Conservation (phyloP, 2,797 vertebrate genomes). For the Margarornis squamiger region DNA sequence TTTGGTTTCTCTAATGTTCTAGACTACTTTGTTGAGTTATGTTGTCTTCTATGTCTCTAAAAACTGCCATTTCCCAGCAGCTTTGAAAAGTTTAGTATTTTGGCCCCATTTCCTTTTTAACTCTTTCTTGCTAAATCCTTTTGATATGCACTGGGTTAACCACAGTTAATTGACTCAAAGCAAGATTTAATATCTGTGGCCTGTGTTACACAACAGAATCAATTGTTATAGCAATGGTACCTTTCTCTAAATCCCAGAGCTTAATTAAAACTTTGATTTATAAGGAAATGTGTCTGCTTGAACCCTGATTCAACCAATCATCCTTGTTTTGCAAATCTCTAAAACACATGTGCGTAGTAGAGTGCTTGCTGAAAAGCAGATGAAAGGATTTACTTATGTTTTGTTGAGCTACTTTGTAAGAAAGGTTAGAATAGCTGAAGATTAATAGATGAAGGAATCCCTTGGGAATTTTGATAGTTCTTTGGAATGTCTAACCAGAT, state of each 20-base stretch:
- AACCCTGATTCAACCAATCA: not conserved
- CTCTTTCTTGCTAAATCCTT: not conserved
- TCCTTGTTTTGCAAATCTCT: not conserved
- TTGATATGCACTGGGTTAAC: not conserved
- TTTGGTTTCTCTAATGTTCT: not conserved
- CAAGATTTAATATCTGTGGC: not conserved
- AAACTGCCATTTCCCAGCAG: not conserved
- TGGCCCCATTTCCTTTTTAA: not conserved
- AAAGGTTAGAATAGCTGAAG: not conserved
- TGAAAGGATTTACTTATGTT: not conserved
- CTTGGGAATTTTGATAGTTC: not conserved
- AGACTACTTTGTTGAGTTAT: not conserved
- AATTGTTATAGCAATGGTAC: not conserved
- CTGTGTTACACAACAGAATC: not conserved
- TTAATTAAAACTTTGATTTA: not conserved
- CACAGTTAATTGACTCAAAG: not conserved
- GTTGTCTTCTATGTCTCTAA: not conserved
- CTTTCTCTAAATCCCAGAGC: not conserved
- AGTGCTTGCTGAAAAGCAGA: not conserved
- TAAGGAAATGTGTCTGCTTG: not conserved
- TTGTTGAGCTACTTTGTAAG: not conserved
- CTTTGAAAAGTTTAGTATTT: not conserved
- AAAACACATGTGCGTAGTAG: not conserved
- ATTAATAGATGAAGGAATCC: not conserved
- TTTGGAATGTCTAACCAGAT: not conserved